Conservation (phyloP, 2,797 vertebrate genomes). For the Rhadinocentrus ornatus region DNA sequence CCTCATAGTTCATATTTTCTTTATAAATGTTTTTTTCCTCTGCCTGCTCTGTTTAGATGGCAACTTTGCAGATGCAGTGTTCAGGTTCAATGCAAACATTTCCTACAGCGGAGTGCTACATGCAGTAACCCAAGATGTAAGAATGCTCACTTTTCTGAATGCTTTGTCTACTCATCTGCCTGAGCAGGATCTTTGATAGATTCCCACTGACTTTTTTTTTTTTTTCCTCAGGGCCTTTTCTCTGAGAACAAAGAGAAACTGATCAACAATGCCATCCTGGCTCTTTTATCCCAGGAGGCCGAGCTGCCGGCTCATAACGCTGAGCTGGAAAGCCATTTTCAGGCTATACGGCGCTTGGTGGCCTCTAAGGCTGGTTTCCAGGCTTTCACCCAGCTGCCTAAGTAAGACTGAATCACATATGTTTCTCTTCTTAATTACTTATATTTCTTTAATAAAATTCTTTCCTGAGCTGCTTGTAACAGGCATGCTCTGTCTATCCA, state of each 20-base stretch:
- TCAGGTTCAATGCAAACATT: constrained; percentile 97
- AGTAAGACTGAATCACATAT: constrained; percentile 80
- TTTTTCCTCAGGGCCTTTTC: constrained; percentile 89
- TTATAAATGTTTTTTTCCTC: neutral
- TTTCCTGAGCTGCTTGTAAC: constrained; percentile 73
- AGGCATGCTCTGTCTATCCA: constrained; percentile 81
- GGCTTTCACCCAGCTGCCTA: constrained; percentile 98
- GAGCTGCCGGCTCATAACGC: constrained; percentile 88
- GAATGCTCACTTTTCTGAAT: constrained; percentile 53
- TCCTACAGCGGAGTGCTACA: constrained; percentile 98
- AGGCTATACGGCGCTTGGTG: constrained; percentile 94
- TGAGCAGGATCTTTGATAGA: constrained; percentile 5
- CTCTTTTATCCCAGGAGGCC: constrained; percentile 93
- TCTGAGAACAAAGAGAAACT: constrained; percentile 99
- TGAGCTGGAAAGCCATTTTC: constrained; percentile 98
- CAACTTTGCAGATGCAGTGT: constrained; percentile 97
- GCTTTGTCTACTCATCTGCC: neutral
- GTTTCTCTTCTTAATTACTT: constrained; percentile 3
- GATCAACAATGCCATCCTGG: constrained; percentile 97
- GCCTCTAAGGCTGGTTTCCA: constrained; percentile 99
- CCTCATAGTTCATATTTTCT: neutral
- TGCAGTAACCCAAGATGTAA: constrained; percentile 98
- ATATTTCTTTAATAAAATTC: constrained; percentile 34
- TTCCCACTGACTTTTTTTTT: constrained; percentile 1
- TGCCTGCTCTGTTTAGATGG: constrained; percentile 83